Percentiles rank a stretch among this genome's conserved stretches.
Conservation (phyloP, 2,113 vertebrate species). For the Colius striatus region DNA sequence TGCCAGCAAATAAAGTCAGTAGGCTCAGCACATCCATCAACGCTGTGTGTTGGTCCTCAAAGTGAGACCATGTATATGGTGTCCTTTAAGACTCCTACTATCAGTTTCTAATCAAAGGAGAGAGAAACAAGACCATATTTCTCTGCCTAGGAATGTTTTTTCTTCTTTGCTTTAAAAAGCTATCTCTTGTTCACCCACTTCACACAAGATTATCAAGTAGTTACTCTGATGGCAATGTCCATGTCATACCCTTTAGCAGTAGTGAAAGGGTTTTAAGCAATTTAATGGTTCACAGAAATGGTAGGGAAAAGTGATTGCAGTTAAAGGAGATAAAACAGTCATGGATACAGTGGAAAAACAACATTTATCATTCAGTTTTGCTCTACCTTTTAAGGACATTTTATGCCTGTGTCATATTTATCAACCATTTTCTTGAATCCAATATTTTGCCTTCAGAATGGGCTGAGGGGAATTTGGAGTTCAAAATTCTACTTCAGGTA, state of each 20-base stretch:
- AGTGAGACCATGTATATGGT: background rate
- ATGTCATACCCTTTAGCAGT: background rate
- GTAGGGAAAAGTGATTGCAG: background rate
- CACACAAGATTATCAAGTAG: background rate
- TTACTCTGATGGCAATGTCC: background rate
- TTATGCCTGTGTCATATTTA: background rate
- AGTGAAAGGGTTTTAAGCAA: background rate
- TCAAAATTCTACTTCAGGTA: background rate
- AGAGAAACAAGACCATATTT: background rate
- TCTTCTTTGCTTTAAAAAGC: background rate
- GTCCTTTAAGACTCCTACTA: background rate
- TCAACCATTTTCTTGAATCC: background rate
- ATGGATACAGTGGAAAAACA: background rate
- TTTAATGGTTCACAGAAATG: background rate
- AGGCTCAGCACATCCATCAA: background rate
- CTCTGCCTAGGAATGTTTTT: background rate
- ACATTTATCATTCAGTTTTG: background rate
- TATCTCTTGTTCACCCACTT: background rate
- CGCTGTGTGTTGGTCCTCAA: background rate
- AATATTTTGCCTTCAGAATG: background rate
- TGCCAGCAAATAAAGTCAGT: background rate
- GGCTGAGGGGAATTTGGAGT: background rate
- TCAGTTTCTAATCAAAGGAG: background rate
- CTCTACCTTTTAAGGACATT: background rate
- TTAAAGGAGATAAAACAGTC: background rate